phyloP scores from a whole-genome alignment of 2,888 invertebrate genomes.

The Chloromyia formosa region DNA sequence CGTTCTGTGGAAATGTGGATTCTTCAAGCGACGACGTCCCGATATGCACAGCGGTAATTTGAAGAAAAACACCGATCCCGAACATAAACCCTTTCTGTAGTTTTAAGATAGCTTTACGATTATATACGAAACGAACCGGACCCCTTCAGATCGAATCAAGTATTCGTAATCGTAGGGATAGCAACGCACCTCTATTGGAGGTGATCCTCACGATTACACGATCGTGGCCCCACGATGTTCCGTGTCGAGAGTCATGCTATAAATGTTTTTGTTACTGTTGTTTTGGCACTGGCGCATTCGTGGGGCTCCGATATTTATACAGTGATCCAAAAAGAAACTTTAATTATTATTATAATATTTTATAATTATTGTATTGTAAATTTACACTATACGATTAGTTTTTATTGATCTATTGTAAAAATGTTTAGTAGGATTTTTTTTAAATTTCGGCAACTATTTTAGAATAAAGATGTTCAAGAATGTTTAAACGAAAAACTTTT shows the following conservation, averaged over 20 bases:
- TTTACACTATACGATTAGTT: no score
- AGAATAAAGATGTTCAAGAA: background rate
- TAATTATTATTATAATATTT: constrained; percentile 2
- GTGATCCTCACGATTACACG: constrained; percentile 5
- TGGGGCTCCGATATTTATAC: constrained; percentile 28
- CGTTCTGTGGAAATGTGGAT: constrained; percentile 87
- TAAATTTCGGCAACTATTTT: constrained; percentile 7
- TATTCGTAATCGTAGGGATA: constrained; percentile 9
- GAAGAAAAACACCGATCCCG: constrained; percentile 71
- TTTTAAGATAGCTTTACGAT: constrained; percentile 20
- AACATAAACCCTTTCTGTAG: constrained; percentile 70
- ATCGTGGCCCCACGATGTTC: constrained; percentile 39
- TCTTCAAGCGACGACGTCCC: constrained; percentile 86
- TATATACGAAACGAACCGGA: constrained; percentile 10
- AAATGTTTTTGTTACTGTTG: no score
- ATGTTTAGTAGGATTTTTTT: background rate
- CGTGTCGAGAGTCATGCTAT: no score
- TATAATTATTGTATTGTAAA: background rate
- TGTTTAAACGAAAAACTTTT: background rate
- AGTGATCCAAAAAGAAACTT: background rate
- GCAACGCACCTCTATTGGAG: background rate
- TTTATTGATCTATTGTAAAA: background rate
- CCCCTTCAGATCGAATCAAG: constrained; percentile 16
- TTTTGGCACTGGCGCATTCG: constrained; percentile 16
- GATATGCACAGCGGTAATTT: constrained; percentile 83